A percentile compares a stretch with the other conserved stretches of the same genome.
Evolutionary conservation across 1,140 invertebrate genomes (phyloP).

Genomic region (Tenebrio molitor): DNA sequence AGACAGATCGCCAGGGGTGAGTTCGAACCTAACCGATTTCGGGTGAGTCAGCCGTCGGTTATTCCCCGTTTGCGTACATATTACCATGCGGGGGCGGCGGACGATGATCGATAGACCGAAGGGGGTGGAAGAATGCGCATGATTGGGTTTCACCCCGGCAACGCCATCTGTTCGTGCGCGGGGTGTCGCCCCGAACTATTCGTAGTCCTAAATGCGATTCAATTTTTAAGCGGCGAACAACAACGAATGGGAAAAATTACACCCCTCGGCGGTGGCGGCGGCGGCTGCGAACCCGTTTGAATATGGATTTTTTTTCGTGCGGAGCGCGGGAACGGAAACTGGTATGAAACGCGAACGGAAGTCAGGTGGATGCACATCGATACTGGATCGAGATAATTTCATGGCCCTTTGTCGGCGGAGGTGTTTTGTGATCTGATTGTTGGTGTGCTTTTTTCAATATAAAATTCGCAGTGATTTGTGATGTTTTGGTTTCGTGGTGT

Average conservation of each 20-base stretch:
- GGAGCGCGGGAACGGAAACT: slow-evolving; percentile 19
- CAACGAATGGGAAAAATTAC: slow-evolving; percentile 15
- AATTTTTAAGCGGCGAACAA: neutral
- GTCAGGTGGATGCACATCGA: slow-evolving; percentile 31
- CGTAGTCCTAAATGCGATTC: neutral
- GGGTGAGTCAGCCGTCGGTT: no score
- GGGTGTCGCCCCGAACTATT: neutral
- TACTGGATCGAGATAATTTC: slow-evolving; percentile 12
- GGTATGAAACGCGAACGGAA: slow-evolving; percentile 3
- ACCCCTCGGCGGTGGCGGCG: neutral
- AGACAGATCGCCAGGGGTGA: no score
- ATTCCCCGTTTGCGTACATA: slow-evolving; percentile 3
- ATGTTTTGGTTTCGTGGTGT: neutral
- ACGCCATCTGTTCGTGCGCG: slow-evolving; percentile 19
- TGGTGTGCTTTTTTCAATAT: neutral
- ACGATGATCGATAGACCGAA: slow-evolving; percentile 8
- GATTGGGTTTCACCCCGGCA: slow-evolving; percentile 16
- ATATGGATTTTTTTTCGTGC: slow-evolving; percentile 27
- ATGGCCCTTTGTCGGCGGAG: neutral
- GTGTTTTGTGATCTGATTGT: neutral
- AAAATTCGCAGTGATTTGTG: neutral
- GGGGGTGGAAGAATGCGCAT: slow-evolving; percentile 16
- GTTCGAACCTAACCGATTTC: no score
- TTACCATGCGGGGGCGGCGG: neutral
- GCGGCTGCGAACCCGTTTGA: neutral